phyloP scores from a whole-genome alignment of 2,797 vertebrate genomes.

The Siniperca scherzeri region DNA sequence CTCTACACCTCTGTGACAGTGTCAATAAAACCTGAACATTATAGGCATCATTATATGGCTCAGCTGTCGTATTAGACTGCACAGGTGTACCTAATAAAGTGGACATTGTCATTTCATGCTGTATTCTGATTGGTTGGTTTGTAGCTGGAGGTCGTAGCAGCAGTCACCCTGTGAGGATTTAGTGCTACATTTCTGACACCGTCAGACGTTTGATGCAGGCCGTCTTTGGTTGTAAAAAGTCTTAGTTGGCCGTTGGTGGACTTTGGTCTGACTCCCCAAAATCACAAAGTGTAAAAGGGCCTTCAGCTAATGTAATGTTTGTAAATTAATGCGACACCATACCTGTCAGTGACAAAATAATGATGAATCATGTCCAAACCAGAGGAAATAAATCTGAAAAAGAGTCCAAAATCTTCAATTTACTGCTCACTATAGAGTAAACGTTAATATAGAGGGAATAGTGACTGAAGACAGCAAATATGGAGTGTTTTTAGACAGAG shows the following conservation, averaged over 20 bases:
- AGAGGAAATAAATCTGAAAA: neutral
- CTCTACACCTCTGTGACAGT: no score
- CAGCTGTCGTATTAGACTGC: no score
- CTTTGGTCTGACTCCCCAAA: neutral
- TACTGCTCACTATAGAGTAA: neutral
- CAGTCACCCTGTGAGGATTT: no score
- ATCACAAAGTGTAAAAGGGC: neutral
- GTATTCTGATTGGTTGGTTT: no score
- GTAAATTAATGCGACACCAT: neutral
- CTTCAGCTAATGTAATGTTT: neutral
- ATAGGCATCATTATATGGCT: neutral
- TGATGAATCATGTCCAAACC: constrained; percentile 1
- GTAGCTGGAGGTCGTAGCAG: no score
- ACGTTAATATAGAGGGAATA: neutral
- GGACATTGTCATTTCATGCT: no score
- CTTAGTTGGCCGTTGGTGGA: neutral
- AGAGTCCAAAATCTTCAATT: neutral
- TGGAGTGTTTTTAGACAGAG: neutral
- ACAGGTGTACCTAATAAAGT: no score
- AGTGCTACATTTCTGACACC: no score
- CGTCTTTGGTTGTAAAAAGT: neutral
- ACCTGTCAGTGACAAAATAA: neutral
- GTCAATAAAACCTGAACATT: no score
- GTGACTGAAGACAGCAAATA: neutral
- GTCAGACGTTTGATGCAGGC: no score